phyloP scores from a whole-genome alignment of 2,888 invertebrate species.

The Eumerus sabulonum region DNA sequence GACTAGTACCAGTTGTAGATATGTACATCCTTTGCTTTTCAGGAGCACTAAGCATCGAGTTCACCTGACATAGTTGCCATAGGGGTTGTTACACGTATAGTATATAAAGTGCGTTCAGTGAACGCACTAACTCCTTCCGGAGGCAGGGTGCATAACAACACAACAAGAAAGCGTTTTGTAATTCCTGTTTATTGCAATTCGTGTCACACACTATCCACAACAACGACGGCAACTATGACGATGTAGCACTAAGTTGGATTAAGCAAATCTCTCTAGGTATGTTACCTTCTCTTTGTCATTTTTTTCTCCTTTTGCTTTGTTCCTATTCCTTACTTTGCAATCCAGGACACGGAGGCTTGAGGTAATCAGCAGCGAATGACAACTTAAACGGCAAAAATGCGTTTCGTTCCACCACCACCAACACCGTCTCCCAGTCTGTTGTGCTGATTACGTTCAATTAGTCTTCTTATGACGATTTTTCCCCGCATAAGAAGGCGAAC shows the following conservation, averaged over 20 bases:
- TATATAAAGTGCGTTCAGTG: conserved; percentile 10
- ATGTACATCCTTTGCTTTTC: conserved; percentile 17
- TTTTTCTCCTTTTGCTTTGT: too few species aligned
- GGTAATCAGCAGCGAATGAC: neutral
- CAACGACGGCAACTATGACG: neutral
- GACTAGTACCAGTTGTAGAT: neutral
- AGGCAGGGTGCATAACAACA: conserved; percentile 33
- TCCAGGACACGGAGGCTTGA: conserved; percentile 11
- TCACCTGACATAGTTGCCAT: conserved; percentile 3
- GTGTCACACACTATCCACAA: conserved; percentile 47
- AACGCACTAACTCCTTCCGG: neutral
- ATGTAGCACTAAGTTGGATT: conserved; percentile 23
- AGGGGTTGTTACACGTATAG: neutral
- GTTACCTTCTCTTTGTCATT: conserved; percentile 18
- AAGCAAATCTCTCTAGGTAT: conserved; percentile 45
- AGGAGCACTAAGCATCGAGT: neutral
- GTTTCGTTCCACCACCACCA: conserved; percentile 13
- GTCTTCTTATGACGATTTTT: conserved; percentile 41
- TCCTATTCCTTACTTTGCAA: conserved; percentile 23
- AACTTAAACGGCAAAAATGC: conserved; percentile 50
- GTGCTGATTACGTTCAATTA: conserved; percentile 60
- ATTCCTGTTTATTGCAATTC: conserved; percentile 65
- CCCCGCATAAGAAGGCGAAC: conserved; percentile 29
- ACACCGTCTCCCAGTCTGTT: conserved; percentile 34
- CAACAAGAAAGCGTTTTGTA: conserved; percentile 37